These are phyloP conservation scores for Forbesichthys papilliferus DNA, from an alignment of 2,113 vertebrate species.

Conservation along the genomic window DNA sequence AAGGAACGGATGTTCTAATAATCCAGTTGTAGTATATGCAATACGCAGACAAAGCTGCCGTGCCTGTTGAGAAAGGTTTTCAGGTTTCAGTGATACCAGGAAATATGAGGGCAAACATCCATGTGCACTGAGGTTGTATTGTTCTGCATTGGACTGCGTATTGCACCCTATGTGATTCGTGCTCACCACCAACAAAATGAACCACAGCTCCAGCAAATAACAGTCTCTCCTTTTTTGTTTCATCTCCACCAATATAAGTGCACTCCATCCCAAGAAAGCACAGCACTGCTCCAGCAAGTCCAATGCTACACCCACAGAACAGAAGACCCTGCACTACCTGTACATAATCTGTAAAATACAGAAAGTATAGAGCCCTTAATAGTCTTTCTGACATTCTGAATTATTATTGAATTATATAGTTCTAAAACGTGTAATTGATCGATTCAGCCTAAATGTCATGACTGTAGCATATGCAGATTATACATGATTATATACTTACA, in stretches of 20 bases:
- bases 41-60: constrained; percentile 65
- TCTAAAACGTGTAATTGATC: no score
- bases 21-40: constrained; percentile 77
- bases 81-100: constrained; percentile 32
- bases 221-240: constrained; percentile 67
- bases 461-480: no score
- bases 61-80: constrained; percentile 52
- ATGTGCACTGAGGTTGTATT: constrained; percentile 12
- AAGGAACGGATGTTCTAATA: constrained; percentile 51
- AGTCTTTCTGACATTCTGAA: neutral
- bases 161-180: neutral
- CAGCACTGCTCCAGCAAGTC: constrained; percentile 63
- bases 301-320: constrained; percentile 64
- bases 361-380: neutral
- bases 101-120: constrained; percentile 41
- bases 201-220: constrained; percentile 62
- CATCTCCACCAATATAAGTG: constrained; percentile 73
- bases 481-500: constrained; percentile 67
- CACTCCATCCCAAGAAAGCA: constrained; percentile 80
- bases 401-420: neutral
- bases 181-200: constrained; percentile 73
- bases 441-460: no score
- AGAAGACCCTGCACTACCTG: constrained; percentile 73
- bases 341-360: constrained; percentile 59
- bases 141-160: neutral